Evolutionary conservation across 2,113 vertebrate genomes (phyloP), one percentile per base, ranked within the genome.

Genomic region (Varanus komodoensis): DNA sequence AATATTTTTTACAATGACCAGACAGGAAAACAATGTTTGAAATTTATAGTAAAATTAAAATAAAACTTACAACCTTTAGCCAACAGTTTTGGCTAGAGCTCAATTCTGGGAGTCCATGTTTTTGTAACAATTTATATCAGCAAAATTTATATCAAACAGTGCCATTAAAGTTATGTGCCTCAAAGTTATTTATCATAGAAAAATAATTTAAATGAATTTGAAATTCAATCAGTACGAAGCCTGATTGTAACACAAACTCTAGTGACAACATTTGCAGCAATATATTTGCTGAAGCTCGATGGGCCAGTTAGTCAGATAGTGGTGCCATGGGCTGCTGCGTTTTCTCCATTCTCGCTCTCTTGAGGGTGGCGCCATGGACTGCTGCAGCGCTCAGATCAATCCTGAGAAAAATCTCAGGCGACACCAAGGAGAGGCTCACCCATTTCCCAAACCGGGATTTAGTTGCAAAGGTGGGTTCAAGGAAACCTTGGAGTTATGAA

Each of bases 121-220:
- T 92, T 17, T 81, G 61, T 50, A 90, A 21, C 6, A 7, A 3
- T n/a, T 68, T 88, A 75, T 23, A 73, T 80, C 29, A 52, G 85
- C 89, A 86, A 50, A 87, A 2, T 87, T 92, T 94, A 93, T 87
- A 83, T 80, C 92, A 94, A 91, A n/a, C 91, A 86, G 88, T 96
- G 84, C 89, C 89, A 89, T 92, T 34, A 23, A 80, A 95, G 91
- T 84, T 94, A 12, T 74, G 29, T 57, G 17, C 44, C 50, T 50
- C 23, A 50, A 80, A 29, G 77, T 80, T 52, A 0, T 27, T 69
- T 23, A 50, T 1, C 15, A 14, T 0, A 71, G 84, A 90, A 92
- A 78, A 67, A 61, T 54, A 12, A 54, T 75, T 81, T 89, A 67
- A 86, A 38, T 29, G 91, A 89, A 27, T 4, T 32, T 32, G 86